phyloP scores from a whole-genome alignment of 2,888 invertebrate genomes.

The Amphipyra tragopoginis region DNA sequence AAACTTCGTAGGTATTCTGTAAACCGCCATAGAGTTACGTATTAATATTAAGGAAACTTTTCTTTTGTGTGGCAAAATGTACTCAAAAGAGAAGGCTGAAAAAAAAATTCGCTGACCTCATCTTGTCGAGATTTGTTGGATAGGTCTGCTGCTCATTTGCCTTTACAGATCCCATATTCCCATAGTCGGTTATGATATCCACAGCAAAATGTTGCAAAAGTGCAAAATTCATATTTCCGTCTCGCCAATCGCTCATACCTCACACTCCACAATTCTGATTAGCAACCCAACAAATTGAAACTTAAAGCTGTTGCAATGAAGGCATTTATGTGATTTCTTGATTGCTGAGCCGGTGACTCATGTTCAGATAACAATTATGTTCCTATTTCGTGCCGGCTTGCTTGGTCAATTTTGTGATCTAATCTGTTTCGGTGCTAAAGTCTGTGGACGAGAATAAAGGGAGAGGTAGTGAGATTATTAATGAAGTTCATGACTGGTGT shows the following conservation, averaged over 20 bases:
- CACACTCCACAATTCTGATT: conserved; percentile 45
- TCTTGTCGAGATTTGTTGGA: too few species aligned
- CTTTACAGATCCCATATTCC: too few species aligned
- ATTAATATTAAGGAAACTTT: too few species aligned
- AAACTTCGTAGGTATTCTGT: too few species aligned
- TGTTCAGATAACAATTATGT: conserved; percentile 51
- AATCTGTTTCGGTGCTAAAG: conserved; percentile 27
- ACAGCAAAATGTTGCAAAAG: too few species aligned
- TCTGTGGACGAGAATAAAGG: neutral
- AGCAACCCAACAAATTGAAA: conserved; percentile 61
- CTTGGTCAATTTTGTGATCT: conserved; percentile 33
- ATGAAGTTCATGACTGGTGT: neutral
- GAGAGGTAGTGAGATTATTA: neutral
- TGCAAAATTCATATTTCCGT: neutral
- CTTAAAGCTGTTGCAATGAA: conserved; percentile 61
- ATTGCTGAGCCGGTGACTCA: conserved; percentile 52
- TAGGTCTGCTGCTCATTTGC: too few species aligned
- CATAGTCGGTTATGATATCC: too few species aligned
- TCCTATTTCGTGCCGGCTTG: conserved; percentile 17
- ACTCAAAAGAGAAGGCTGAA: too few species aligned
- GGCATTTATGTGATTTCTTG: conserved; percentile 60
- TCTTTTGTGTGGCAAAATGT: too few species aligned
- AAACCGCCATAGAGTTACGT: too few species aligned
- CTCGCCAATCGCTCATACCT: neutral
- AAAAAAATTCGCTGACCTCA: too few species aligned